Evolutionary conservation across 2,113 vertebrate species (phyloP).

Genomic region (Colinus virginianus): DNA sequence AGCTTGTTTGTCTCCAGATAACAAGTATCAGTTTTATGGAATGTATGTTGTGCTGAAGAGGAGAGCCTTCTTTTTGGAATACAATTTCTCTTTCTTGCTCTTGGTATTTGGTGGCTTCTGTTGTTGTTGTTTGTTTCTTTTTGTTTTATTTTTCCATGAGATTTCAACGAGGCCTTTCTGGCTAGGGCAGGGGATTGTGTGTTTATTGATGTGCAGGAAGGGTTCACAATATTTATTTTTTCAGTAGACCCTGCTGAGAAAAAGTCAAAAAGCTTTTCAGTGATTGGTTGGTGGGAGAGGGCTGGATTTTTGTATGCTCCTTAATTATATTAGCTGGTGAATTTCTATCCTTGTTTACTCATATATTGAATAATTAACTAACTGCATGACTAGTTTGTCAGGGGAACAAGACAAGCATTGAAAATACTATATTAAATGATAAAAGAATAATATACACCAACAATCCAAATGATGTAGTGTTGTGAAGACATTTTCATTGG

Average conservation of each 20-base stretch:
- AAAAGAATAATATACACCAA: background rate
- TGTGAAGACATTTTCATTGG: background rate
- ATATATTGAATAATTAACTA: background rate
- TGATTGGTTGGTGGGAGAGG: background rate
- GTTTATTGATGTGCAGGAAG: background rate
- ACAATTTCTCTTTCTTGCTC: background rate
- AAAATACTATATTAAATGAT: background rate
- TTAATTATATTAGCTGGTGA: background rate
- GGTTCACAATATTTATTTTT: background rate
- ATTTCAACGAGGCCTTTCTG: accelerated
- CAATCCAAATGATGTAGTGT: background rate
- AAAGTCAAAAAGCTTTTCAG: background rate
- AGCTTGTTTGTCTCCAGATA: background rate
- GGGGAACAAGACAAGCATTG: background rate
- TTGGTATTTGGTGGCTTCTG: no score
- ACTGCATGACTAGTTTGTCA: background rate
- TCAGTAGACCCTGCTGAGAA: background rate
- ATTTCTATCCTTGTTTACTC: background rate
- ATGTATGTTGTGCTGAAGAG: background rate
- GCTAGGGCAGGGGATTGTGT: accelerated
- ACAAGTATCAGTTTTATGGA: background rate
- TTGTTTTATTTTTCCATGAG: background rate
- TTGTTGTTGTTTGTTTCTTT: accelerated
- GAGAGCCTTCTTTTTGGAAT: background rate
- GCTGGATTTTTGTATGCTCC: background rate